Evolutionary conservation across 2,888 invertebrate genomes (phyloP).

Genomic region (Epistrophe eligans): DNA sequence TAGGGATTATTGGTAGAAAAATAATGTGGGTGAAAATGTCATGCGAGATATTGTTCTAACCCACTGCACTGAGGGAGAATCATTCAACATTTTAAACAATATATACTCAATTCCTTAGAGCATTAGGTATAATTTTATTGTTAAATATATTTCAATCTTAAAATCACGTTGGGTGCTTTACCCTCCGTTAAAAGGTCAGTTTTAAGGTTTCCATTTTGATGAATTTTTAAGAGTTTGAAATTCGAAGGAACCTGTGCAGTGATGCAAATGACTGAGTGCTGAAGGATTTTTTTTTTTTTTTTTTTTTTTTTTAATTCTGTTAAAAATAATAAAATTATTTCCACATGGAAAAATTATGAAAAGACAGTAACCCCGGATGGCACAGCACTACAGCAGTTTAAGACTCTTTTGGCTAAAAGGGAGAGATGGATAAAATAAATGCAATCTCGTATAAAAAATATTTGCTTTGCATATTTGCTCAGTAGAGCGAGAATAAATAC

Average conservation of each 20-base stretch:
- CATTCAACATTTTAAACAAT: not conserved
- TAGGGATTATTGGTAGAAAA: not conserved
- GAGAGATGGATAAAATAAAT: conserved; percentile 42
- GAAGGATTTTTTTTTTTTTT: conserved; percentile 42
- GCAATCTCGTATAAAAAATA: conserved; percentile 59
- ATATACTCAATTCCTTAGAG: conserved; percentile 8
- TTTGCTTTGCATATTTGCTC: conserved; percentile 65
- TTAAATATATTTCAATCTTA: conserved; percentile 34
- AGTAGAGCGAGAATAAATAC: conserved; percentile 66
- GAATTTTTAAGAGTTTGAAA: conserved; percentile 45
- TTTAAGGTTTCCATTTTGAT: conserved; percentile 57
- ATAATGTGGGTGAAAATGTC: not conserved
- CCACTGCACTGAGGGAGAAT: not conserved
- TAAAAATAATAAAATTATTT: conserved; percentile 74
- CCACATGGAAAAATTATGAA: conserved; percentile 64
- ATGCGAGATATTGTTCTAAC: not conserved
- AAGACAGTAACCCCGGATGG: conserved; percentile 56
- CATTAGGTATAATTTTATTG: conserved; percentile 51
- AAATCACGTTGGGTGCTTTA: conserved; percentile 31
- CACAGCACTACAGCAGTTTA: conserved; percentile 15
- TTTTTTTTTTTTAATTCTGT: conserved; percentile 50
- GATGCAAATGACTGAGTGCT: conserved; percentile 61
- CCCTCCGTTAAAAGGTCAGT: conserved; percentile 33
- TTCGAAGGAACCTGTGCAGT: conserved; percentile 36
- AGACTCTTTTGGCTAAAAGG: conserved; percentile 9